Base-by-base conservation (phyloP, 2,797 vertebrate genomes). In the Trematomus bernacchii region DNA sequence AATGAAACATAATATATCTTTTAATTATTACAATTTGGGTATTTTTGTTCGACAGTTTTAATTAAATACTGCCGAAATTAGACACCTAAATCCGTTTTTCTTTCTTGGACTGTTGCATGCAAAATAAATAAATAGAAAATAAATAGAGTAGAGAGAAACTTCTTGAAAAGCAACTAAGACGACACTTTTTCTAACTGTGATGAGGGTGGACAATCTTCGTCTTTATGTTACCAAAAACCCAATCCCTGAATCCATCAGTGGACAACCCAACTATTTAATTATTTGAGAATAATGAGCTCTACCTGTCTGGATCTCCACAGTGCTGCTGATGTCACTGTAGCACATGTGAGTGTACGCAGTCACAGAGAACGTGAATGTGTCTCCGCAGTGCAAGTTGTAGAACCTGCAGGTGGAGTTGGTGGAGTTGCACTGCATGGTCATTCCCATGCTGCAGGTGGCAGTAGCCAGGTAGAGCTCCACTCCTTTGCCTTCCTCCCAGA, bases 291-390 rank as follows among this genome's bases (percentile, higher is more conserved):
- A 2, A 55, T 16, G 16, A 9, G 3, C 6, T 48, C 2, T 87
- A 96, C 95, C 94, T 88, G 95, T 95, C 47, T 82, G 79, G 70
- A 93, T 70, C 55, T 85, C 72, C 69, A 91, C 86, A 12, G 84
- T 46, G 66, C 59, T 66, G 78, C 94, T 95, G 66, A 12, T 14
- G 11, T 90, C 70, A 62, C 95, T 94, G 65, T 53, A 67, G 75
- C 95, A 95, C 59, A n/a, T 52, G 37, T 43, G 19, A 23, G 57
- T 79, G 62, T 83, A 67, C 0, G 94, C 94, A 0, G 71, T 90
- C 1, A 95, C 93, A 2, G 83, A 85, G 71, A 95, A 90, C 14
- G 19, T 3, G n/a, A 94, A 95, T 27, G 82, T 91, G 54, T 85
- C 59, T 3, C 94, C 95, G 27, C 95, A 96, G 11, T 65, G 18